Conservation (phyloP, 1,140 invertebrate species). For the Acyrthosiphon pisum region DNA sequence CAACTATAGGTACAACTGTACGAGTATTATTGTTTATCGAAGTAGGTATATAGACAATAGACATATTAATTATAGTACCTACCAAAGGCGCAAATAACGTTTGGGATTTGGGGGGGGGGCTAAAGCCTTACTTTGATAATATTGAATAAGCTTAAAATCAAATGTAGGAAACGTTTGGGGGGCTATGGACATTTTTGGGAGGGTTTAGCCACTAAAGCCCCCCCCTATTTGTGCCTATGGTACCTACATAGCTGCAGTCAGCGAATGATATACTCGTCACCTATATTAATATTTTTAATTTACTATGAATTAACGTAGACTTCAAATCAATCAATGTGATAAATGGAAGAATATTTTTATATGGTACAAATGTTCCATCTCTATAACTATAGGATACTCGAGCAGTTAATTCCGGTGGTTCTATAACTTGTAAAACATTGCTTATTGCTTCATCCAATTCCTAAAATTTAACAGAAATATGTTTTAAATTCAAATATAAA, state of each 20-base stretch:
- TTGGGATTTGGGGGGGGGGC: too few relatives aligned
- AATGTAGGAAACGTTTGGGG: too few relatives aligned
- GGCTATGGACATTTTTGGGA: too few relatives aligned
- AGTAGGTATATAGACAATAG: too few relatives aligned
- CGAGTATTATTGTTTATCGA: background rate
- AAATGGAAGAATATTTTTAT: constrained; percentile 8
- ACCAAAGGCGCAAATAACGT: too few relatives aligned
- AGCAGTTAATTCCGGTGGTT: constrained; percentile 47
- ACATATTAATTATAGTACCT: too few relatives aligned
- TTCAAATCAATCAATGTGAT: constrained; percentile 37
- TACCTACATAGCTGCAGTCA: too few relatives aligned
- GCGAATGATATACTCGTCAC: too few relatives aligned
- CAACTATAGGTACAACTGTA: background rate
- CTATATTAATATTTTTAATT: constrained; percentile 2
- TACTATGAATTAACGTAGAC: constrained; percentile 28
- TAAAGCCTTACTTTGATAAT: too few relatives aligned
- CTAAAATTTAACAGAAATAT: constrained; percentile 22
- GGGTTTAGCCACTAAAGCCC: too few relatives aligned
- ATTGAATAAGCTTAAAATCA: too few relatives aligned
- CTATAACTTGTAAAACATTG: constrained; percentile 17
- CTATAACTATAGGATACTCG: constrained; percentile 35
- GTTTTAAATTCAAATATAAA: background rate
- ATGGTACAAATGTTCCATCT: constrained; percentile 34
- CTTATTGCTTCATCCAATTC: constrained; percentile 45
- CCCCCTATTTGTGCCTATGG: too few relatives aligned